These are phyloP conservation scores for Protobothrops flavoviridis DNA, from an alignment of 2,113 vertebrate genomes.

Conservation along the genomic window DNA sequence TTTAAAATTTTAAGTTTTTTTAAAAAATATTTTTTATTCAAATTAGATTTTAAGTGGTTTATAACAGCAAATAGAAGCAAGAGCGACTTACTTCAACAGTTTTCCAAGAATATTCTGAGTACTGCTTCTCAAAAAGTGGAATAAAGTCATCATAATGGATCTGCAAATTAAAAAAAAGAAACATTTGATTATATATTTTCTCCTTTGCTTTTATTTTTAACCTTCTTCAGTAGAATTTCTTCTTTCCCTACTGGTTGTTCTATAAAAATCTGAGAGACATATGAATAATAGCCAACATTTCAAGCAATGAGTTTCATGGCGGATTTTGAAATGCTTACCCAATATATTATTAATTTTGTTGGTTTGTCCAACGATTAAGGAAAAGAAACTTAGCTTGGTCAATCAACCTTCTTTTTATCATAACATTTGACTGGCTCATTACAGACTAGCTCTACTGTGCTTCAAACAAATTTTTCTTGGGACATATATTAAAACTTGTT, in stretches of 20 bases:
- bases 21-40: background rate
- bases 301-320: background rate
- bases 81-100: slow-evolving; percentile 77
- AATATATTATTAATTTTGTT: background rate
- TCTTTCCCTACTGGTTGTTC: background rate
- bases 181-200: background rate
- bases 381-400: background rate
- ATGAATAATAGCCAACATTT: background rate
- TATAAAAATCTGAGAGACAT: background rate
- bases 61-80: background rate
- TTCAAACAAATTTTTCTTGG: background rate
- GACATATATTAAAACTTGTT: background rate
- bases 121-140: slow-evolving; percentile 88
- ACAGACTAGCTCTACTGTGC: background rate
- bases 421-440: background rate
- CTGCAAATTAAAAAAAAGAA: slow-evolving; percentile 57
- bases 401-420: background rate
- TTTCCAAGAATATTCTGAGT: slow-evolving; percentile 85
- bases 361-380: background rate
- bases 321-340: background rate
- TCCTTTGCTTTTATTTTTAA: background rate
- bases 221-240: background rate
- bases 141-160: slow-evolving; percentile 90
- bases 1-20: background rate
- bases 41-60: background rate